Evolutionary conservation across 1,140 invertebrate species (phyloP), one percentile per base, ranked within the genome.

Genomic region (Telenomus remus): DNA sequence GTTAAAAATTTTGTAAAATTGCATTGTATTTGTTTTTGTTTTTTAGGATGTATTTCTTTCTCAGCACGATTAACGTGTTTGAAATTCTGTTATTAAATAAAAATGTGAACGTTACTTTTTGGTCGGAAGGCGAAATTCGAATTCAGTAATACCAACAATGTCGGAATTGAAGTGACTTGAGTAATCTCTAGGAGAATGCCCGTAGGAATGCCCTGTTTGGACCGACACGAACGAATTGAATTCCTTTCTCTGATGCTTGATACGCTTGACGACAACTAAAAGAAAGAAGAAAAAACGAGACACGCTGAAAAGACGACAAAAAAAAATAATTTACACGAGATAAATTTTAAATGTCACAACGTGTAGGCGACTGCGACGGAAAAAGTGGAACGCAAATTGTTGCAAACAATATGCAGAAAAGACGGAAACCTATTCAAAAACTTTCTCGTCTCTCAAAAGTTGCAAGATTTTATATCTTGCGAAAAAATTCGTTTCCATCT

Each of bases 151-250:
- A 68, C 63, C 63, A 72, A 69, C 63, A 64, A 71, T 75, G 69
- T 79, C 60, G 51, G 69, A 80, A 82, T 79, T 73, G 73, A 68
- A 68, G 69, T 82, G 78, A 79, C 68, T 76, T 39, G 54, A 55
- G 74, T 77, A 80, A 80, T 80, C 80, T 79, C 73, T 78, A 72
- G 49, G 60, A 79, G 79, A 81, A 81, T 81, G 70, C 65, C 56
- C 69, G 55, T 44, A 66, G 79, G 79, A 80, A 81, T 81, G 66
- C 57, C 53, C 68, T 34, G 75, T 48, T 73, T 71, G 68, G 75
- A 59, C 63, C 68, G 74, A 77, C 75, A 77, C 75, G 64, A 72
- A 77, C 74, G 68, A 73, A 72, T 77, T 77, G 75, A 73, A 77
- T 77, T 77, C 75, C 75, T 71, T 77, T 72, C 75, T 72, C 75